Base-by-base conservation (phyloP, 2,888 invertebrate genomes). In the Yponomeuta evonymella region DNA sequence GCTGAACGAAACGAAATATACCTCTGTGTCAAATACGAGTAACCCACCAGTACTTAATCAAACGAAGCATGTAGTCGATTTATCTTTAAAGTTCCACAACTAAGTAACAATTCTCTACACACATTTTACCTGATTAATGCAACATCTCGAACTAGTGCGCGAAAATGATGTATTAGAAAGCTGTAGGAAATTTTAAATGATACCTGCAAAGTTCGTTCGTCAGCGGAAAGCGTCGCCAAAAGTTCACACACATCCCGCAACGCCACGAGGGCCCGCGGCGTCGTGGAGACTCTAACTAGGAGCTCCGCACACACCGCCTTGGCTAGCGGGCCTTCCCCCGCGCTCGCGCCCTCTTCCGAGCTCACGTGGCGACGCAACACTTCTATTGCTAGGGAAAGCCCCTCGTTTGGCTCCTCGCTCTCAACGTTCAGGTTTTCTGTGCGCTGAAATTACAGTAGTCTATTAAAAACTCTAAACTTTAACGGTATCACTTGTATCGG, bases 161-260 rank as follows among this genome's bases (percentile, higher is more conserved):
- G 6, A 43, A 43, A 43, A 8, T 1, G 43, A 43, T 43, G 43
- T 43, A 43, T 8, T 1, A 43, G 43, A 43, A 43, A 43, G 43
- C 5, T 58, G 15, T 1, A 58, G 15, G 1, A 58, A 15, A 5
- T 58, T 4, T 15, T 1, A 15, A 36, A 58, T 29, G 5, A 48
- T 66, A 89, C 91, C 83, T 91, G 91, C 73, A 91, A 74, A 4
- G 81, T 77, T 74, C 86, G 83, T 65, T 89, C 88, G 36, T 90
- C 89, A 15, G 88, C 89, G 0, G 83, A 84, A 0, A 83, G 81
- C 0, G 80, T 81, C 3, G 82, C 75, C 82, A 92, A 78, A 1
- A 89, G 79, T 1, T 81, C 77, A 0, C 96, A 95, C 0, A 96
- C 96, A 30, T 95, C 94, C 70, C 96, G 93, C 66, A 96, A 93